Evolutionary conservation across 2,797 vertebrate genomes (phyloP), one percentile per base, ranked within the genome.

Genomic region (Numenius phaeopus): DNA sequence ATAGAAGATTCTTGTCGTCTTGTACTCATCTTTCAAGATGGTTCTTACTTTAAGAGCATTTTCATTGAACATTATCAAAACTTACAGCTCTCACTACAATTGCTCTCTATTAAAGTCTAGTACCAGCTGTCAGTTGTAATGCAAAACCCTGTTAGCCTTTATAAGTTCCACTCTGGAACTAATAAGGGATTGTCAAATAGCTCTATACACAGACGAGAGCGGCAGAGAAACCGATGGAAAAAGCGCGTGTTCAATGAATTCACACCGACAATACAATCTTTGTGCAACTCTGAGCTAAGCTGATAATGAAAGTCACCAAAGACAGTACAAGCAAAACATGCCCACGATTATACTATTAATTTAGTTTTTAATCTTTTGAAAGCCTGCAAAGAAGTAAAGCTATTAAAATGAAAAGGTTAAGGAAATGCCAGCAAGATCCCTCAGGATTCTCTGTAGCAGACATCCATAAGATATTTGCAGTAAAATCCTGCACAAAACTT

Each of bases 71-170:
- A 27, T 90, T 97, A 98, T 94, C 96, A 97, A 97, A 98, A 97
- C 87, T 93, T 91, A 50, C 46, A 95, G 90, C 95, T 94, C 91
- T 94, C 49, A 70, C 83, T 94, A 95, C 94, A 97, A 96, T 79
- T 97, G 89, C 90, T 98, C 94, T 83, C 88, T 95, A 94, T 96
- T 95, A 95, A 96, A 96, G 84, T 82, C 96, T 75, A 98, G 98
- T 97, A 98, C 98, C 99, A 99, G 99, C 98, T 99, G 99, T 98
- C 99, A 98, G 97, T 97, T 98, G 98, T 98, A 99, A 99, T 97
- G 98, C 97, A 99, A 99, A 98, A 98, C 98, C 98, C 99, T 99
- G 99, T 99, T 99, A 99, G 98, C 98, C 98, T 98, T 98, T 98
- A 90, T 98, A 99, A 98, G 98, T 96, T 97, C 78, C 98, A 95